Base-by-base conservation (phyloP, 2,797 vertebrate species). In the Chromobotia macracanthus region DNA sequence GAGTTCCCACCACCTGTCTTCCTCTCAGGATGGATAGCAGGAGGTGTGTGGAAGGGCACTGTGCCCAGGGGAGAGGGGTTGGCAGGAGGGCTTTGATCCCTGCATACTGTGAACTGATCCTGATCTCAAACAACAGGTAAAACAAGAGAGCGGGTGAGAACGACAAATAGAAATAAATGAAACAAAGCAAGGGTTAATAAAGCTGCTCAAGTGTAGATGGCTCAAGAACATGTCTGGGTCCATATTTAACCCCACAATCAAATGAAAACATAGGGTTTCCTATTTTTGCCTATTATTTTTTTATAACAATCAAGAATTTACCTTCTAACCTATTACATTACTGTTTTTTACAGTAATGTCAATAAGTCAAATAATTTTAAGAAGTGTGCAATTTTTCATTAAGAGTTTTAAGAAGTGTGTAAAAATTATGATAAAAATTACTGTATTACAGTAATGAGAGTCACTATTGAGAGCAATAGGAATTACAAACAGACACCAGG, bases 41-140 rank as follows among this genome's bases (percentile, higher is more conserved):
- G 69, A 71, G 60, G 68, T 56, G 80, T 65, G 48, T 16, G 51
- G 31, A 35, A 55, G 65, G n/a, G 21, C 66, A 74, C 73, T 56
- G 55, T 69, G 79, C 60, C 41, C 46, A 18, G 28, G 15, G 41
- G 31, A 55, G 73, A 74, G 65, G 28, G 28, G 31, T 28, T 72
- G 82, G 72, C 55, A 38, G 23, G 69, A 46, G 50, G 44, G 56
- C 79, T 76, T 78, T 81, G 75, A 81, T 84, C 77, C 69, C 72
- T 51, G 19, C 53, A 19, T 75, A 28, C 23, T 55, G 76, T 50
- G 0, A 25, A 50, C 46, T 77, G 53, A 84, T 72, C 12, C 25
- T 84, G 82, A 84, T 84, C 31, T 78, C 66, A 53, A 63, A 56
- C 60, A 80, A 75, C 78, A 82, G 81, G 56, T 76, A 72, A 83